Evolutionary conservation across 2,797 vertebrate genomes (phyloP).

Genomic region (Sciurus carolinensis): DNA sequence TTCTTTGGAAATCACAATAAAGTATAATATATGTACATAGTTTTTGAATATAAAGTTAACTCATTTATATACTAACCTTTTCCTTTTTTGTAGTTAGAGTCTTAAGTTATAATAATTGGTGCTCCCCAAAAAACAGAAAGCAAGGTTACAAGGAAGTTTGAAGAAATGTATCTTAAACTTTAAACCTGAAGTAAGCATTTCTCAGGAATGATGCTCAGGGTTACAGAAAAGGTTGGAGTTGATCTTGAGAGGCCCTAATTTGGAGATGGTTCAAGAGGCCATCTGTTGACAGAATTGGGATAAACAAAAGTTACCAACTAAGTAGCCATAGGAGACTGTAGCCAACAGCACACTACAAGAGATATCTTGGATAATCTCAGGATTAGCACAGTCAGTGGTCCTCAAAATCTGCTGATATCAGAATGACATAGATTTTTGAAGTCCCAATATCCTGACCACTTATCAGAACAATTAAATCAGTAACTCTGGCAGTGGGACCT

Average conservation of each 20-base stretch:
- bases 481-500: not conserved
- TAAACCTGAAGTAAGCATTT: not conserved
- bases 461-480: conserved; percentile 1
- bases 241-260: not conserved
- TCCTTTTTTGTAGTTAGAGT: not conserved
- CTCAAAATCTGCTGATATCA: not conserved
- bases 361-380: not conserved
- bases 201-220: not conserved
- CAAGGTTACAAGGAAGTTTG: not conserved
- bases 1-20: not conserved
- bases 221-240: not conserved
- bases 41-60: conserved; percentile 17
- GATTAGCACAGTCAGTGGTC: not conserved
- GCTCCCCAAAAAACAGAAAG: not conserved
- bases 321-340: not conserved
- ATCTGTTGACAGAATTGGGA: not conserved
- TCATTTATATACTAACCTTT: not conserved
- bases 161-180: not conserved
- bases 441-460: not conserved
- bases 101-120: conserved; percentile 40
- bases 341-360: not conserved
- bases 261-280: not conserved
- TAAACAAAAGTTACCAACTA: not conserved
- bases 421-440: not conserved
- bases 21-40: not conserved